A percentile compares a stretch with the other conserved stretches of the same genome.
Evolutionary conservation across 2,113 vertebrate species (phyloP).

Genomic region (Elgaria multicarinata): DNA sequence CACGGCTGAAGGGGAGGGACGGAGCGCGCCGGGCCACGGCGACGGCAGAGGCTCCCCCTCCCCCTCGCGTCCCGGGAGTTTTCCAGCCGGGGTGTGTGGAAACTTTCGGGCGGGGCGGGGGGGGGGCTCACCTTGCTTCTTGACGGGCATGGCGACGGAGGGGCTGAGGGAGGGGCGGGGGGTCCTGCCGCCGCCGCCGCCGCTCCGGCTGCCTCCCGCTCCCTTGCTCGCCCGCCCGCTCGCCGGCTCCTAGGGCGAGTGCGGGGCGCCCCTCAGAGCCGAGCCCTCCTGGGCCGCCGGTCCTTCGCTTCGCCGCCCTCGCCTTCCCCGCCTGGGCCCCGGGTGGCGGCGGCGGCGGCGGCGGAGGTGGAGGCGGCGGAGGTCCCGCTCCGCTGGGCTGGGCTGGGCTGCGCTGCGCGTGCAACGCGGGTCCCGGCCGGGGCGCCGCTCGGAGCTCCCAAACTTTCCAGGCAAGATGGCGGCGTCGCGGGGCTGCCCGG

Average conservation of each 20-base stretch:
- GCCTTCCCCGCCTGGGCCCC: too few relatives aligned
- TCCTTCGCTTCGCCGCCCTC: too few relatives aligned
- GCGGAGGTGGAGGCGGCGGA: too few relatives aligned
- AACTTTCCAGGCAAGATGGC: constrained; percentile 31
- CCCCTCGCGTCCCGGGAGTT: background rate
- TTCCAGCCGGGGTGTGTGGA: background rate
- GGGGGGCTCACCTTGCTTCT: background rate
- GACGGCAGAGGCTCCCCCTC: background rate
- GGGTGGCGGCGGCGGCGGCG: too few relatives aligned
- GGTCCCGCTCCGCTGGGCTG: too few relatives aligned
- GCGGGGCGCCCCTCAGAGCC: too few relatives aligned
- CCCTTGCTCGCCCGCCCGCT: background rate
- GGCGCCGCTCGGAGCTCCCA: background rate
- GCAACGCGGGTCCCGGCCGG: too few relatives aligned
- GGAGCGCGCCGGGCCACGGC: background rate
- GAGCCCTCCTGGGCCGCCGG: too few relatives aligned
- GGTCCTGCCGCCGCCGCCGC: background rate
- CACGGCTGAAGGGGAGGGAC: background rate
- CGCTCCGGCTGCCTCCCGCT: background rate
- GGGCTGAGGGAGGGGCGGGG: background rate
- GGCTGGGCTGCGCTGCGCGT: too few relatives aligned
- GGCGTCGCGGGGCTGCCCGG: background rate
- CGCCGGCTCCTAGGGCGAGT: too few relatives aligned
- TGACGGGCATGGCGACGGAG: constrained; percentile 26
- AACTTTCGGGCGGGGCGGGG: background rate